phyloP scores from a whole-genome alignment of 2,888 invertebrate genomes.

The Esperia sulphurella region DNA sequence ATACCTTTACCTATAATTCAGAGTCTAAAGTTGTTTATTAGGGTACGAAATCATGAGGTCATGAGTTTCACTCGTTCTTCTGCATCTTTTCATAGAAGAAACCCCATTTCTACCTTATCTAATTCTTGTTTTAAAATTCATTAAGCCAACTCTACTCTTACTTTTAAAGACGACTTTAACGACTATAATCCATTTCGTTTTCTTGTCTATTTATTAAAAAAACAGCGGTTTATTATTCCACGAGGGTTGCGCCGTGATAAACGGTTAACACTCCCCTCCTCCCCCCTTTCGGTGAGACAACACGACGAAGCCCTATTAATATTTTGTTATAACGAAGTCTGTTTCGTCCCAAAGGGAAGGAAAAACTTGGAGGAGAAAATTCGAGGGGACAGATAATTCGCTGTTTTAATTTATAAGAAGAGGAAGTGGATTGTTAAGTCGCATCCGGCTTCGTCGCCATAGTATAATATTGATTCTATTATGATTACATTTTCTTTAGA shows the following conservation, averaged over 20 bases:
- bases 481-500: too few species aligned
- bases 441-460: not conserved
- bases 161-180: too few species aligned
- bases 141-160: too few species aligned
- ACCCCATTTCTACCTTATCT: too few species aligned
- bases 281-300: conserved; percentile 1
- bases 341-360: not conserved
- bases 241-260: conserved; percentile 3
- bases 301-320: conserved; percentile 8
- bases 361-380: not conserved
- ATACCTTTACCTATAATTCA: too few species aligned
- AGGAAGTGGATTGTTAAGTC: not conserved
- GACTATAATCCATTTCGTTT: too few species aligned
- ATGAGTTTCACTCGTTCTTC: too few species aligned
- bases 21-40: too few species aligned
- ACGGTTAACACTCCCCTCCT: conserved; percentile 2
- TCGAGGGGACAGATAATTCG: not conserved
- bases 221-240: conserved; percentile 1
- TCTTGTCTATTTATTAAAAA: not conserved
- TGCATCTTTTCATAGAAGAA: too few species aligned
- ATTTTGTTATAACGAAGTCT: conserved; percentile 9
- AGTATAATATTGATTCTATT: not conserved
- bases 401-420: not conserved
- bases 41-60: too few species aligned
- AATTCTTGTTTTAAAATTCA: too few species aligned